Conservation (phyloP, 2,797 vertebrate species). For the Erethizon dorsatum region DNA sequence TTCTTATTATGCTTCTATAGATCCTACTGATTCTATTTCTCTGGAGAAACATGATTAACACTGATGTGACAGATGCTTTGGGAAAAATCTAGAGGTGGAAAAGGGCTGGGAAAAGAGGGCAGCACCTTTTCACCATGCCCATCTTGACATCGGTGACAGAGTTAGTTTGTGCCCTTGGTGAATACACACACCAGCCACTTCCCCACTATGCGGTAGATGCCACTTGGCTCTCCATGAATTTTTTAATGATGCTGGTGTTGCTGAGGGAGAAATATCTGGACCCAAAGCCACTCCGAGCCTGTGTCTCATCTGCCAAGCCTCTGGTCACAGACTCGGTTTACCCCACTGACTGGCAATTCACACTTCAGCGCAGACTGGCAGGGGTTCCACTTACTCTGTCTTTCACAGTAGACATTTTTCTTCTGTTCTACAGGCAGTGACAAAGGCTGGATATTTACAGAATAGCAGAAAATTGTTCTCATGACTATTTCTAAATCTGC, state of each 20-base stretch:
- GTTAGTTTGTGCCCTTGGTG: not conserved
- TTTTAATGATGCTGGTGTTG: not conserved
- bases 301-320: not conserved
- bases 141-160: not conserved
- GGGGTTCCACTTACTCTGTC: not conserved
- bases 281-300: accelerated
- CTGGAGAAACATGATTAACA: not conserved
- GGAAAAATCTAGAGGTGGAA: not conserved
- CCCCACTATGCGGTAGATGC: not conserved
- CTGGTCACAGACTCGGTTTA: not conserved
- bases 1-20: not conserved
- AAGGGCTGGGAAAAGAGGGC: accelerated
- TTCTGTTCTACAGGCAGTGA: not conserved
- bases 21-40: not conserved
- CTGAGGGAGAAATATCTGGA: not conserved
- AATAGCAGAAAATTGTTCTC: conserved; percentile 16
- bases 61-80: not conserved
- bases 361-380: accelerated
- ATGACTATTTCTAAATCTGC: conserved; percentile 48
- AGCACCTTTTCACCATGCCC: accelerated
- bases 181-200: accelerated
- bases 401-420: not conserved
- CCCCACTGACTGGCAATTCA: not conserved
- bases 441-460: not conserved
- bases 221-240: not conserved